Base-by-base conservation (phyloP, 2,797 vertebrate genomes). In the Avahi laniger region DNA sequence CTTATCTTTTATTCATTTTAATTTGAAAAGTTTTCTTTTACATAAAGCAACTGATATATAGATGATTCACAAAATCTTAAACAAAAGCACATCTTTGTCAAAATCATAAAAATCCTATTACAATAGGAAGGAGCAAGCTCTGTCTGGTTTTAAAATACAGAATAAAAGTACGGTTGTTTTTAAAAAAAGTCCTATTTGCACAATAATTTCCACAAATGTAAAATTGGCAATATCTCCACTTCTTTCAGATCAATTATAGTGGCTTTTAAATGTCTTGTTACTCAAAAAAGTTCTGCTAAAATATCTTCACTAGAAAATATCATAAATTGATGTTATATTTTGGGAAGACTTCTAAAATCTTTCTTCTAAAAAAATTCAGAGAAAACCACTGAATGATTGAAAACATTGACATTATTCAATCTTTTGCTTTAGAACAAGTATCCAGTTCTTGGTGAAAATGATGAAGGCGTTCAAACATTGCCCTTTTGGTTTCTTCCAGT, bases 1-100 rank as follows among this genome's bases (percentile, higher is more conserved):
- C 28, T 73, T 76, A 59, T 13, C 69, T 94, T 82, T 83, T 20
- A 80, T 91, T 46, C 30, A 87, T 82, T 87, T 95, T 87, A 83
- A 87, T 54, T 87, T 92, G 24, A 30, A 86, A 89, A 80, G 7
- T 4, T 76, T 65, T 87, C 35, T 54, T 88, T 95, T 63, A 63
- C 5, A 33, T 15, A 11, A 86, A 90, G 41, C 26, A 87, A 80
- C 85, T 63, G 28, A 52, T 61, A 65, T 78, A 81, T 48, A 70
- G 65, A n/a, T 50, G 69, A 67, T 86, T 52, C 14, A 91, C 38
- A 78, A 85, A 90, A 41, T 18, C 24, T 61, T 94, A 65, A 86
- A 65, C 26, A 26, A 69, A 92, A 81, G 15, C 43, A 67, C 26
- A 24, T 59, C 8, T 65, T 93, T 88, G 30, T 35, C 52, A 30